These are phyloP conservation scores for Sabellastarte sp. DNA, from an alignment of 2,888 invertebrate species.

Conservation along the genomic window DNA sequence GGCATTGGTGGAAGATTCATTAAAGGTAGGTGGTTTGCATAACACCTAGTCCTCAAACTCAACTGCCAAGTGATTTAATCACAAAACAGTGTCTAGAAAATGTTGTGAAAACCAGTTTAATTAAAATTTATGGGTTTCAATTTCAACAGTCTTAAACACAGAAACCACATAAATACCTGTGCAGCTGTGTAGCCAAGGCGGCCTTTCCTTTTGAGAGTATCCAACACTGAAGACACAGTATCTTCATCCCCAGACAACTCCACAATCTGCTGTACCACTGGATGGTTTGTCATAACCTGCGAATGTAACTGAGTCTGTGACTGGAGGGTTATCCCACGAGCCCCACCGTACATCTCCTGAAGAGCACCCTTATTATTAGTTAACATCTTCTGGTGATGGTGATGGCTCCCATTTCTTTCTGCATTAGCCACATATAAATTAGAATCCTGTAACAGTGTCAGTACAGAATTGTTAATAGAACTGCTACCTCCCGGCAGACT, in stretches of 20 bases:
- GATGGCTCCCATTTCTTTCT: not conserved
- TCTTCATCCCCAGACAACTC: not conserved
- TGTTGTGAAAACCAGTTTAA: too few species aligned
- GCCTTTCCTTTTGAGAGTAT: not conserved
- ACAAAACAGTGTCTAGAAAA: too few species aligned
- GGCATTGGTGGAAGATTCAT: too few species aligned
- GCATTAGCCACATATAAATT: not conserved
- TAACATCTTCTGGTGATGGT: not conserved
- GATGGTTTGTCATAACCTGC: not conserved
- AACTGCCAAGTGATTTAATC: too few species aligned
- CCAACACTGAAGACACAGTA: not conserved
- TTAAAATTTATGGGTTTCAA: too few species aligned
- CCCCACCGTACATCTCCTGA: not conserved
- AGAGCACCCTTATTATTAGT: too few species aligned
- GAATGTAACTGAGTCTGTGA: not conserved
- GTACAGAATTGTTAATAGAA: not conserved
- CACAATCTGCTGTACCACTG: not conserved
- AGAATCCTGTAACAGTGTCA: not conserved
- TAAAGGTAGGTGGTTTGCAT: too few species aligned
- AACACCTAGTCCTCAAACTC: too few species aligned
- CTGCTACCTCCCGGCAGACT: not conserved
- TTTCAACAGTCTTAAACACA: too few species aligned
- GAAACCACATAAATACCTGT: slow-evolving; percentile 13
- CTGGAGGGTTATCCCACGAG: not conserved
- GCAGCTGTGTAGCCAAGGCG: slow-evolving; percentile 5